Percentiles rank a stretch among this genome's conserved stretches.
phyloP scores from a whole-genome alignment of 2,797 vertebrate species.

The Graptemys geographica region DNA sequence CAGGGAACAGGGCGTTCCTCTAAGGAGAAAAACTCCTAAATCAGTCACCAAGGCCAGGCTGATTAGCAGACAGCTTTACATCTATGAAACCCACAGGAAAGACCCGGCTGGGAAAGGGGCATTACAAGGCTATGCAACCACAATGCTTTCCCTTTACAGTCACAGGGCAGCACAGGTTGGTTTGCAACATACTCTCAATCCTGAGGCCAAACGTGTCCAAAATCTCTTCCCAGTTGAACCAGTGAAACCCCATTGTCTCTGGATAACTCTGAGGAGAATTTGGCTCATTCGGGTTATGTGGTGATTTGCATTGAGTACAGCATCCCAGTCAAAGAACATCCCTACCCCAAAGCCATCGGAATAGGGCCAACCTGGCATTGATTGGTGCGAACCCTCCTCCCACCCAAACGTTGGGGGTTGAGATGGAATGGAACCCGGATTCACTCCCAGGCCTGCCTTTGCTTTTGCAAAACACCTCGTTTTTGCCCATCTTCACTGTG shows the following conservation, averaged over 20 bases:
- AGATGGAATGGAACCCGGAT: neutral
- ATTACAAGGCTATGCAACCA: neutral
- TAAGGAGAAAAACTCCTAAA: neutral
- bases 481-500: rapidly evolving
- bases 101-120: neutral
- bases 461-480: neutral
- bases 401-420: neutral
- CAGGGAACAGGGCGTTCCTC: neutral
- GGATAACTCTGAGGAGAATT: neutral
- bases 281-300: neutral
- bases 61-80: neutral
- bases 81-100: neutral
- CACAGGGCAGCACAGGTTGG: neutral
- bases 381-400: neutral
- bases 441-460: neutral
- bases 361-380: neutral
- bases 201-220: neutral
- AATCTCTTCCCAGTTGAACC: neutral
- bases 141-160: rapidly evolving
- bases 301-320: neutral
- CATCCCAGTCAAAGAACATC: rapidly evolving
- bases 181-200: neutral
- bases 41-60: neutral
- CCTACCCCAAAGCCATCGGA: neutral
- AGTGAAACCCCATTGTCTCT: neutral